Conservation (phyloP, 2,888 invertebrate genomes). For the Tetrapedia diversipes region DNA sequence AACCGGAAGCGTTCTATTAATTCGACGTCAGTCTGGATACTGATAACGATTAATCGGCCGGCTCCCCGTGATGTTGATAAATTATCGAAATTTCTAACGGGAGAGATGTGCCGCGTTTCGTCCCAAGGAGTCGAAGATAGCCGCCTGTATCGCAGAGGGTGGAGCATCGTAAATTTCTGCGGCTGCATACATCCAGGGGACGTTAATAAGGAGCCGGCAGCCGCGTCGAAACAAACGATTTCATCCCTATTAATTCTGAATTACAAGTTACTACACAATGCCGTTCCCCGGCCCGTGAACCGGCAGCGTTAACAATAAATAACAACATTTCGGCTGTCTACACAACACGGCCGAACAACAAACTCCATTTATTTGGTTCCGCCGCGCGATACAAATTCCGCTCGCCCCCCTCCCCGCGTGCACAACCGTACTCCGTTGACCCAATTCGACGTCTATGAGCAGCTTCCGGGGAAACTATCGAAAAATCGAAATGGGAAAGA, state of each 20-base stretch:
- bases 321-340: slow-evolving; percentile 15
- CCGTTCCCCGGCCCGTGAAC: slow-evolving; percentile 1
- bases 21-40: slow-evolving; percentile 4
- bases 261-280: not conserved
- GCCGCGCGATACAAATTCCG: too few species aligned
- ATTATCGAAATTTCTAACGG: slow-evolving; percentile 25
- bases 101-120: not conserved
- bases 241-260: slow-evolving; percentile 30
- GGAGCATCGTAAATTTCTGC: slow-evolving; percentile 10
- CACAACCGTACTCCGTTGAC: not conserved
- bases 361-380: slow-evolving; percentile 22
- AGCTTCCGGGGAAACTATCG: not conserved
- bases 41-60: slow-evolving; percentile 39
- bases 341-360: not conserved
- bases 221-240: slow-evolving; percentile 27
- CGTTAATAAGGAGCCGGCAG: slow-evolving; percentile 22
- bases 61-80: slow-evolving; percentile 17
- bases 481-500: not conserved
- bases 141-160: not conserved
- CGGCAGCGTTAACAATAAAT: slow-evolving; percentile 24
- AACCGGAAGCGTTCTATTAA: slow-evolving; percentile 19
- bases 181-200: not conserved
- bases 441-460: not conserved
- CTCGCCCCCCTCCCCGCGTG: too few species aligned
- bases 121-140: slow-evolving; percentile 6